These are phyloP conservation scores for Zaprionus gabonicus DNA, from an alignment of 1,140 invertebrate species.

Conservation along the genomic window DNA sequence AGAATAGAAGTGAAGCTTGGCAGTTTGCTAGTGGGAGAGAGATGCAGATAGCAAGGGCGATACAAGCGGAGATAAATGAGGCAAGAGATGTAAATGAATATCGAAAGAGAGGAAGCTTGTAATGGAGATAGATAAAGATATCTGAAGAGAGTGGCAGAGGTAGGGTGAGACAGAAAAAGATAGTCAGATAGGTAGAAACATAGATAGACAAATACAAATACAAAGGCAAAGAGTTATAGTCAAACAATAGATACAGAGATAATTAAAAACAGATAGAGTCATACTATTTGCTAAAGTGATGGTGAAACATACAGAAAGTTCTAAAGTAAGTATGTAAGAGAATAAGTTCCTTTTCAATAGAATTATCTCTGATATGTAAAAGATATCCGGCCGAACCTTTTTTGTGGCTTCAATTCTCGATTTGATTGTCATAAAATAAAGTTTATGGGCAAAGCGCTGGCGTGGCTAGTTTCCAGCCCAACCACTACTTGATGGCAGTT, in stretches of 20 bases:
- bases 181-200: neutral
- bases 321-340: neutral
- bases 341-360: neutral
- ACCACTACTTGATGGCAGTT: slow-evolving; percentile 60
- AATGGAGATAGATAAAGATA: neutral
- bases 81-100: neutral
- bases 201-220: neutral
- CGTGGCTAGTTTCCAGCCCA: slow-evolving; percentile 56
- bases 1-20: neutral
- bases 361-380: neutral
- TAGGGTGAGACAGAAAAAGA: neutral
- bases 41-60: neutral
- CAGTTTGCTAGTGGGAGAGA: neutral
- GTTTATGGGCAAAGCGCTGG: slow-evolving; percentile 26
- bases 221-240: neutral
- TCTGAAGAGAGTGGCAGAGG: neutral
- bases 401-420: slow-evolving; percentile 29
- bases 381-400: slow-evolving; percentile 1
- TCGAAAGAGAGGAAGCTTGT: neutral
- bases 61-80: neutral
- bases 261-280: neutral
- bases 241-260: neutral
- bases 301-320: neutral
- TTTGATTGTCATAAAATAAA: slow-evolving; percentile 27
- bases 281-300: too few relatives aligned